phyloP scores from a whole-genome alignment of 2,888 invertebrate genomes.

The Rugalucina vietnamica region DNA sequence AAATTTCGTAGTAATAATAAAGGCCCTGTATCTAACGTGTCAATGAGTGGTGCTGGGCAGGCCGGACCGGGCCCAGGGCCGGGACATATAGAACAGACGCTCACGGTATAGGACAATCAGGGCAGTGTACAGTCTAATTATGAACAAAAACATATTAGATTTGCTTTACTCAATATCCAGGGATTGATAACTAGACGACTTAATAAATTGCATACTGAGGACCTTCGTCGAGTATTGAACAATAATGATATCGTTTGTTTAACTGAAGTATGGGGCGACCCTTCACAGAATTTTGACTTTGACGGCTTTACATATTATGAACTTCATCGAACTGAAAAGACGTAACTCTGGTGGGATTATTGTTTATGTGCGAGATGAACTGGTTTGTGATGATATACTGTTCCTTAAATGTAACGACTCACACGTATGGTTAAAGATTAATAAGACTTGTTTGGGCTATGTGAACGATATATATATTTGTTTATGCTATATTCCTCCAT shows the following conservation, averaged over 20 bases:
- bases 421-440: slow-evolving; percentile 19
- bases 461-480: slow-evolving; percentile 15
- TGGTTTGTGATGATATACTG: neutral
- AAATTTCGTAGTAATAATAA: neutral
- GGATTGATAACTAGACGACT: neutral
- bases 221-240: slow-evolving; percentile 10
- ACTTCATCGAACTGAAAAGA: neutral
- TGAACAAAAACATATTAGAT: neutral
- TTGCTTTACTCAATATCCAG: neutral
- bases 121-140: no score
- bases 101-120: neutral
- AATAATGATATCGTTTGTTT: slow-evolving; percentile 14
- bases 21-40: neutral
- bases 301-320: neutral
- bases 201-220: neutral
- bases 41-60: neutral
- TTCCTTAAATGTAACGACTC: slow-evolving; percentile 13
- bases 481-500: slow-evolving; percentile 27
- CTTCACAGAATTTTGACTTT: slow-evolving; percentile 3
- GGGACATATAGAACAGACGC: neutral
- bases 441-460: neutral
- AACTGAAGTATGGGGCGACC: slow-evolving; percentile 22
- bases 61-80: neutral
- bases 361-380: slow-evolving; percentile 3
- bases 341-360: slow-evolving; percentile 14